A percentile compares a stretch with the other conserved stretches of the same genome.
Conservation (phyloP, 2,797 vertebrate species). For the Cyclopterus lumpus region DNA sequence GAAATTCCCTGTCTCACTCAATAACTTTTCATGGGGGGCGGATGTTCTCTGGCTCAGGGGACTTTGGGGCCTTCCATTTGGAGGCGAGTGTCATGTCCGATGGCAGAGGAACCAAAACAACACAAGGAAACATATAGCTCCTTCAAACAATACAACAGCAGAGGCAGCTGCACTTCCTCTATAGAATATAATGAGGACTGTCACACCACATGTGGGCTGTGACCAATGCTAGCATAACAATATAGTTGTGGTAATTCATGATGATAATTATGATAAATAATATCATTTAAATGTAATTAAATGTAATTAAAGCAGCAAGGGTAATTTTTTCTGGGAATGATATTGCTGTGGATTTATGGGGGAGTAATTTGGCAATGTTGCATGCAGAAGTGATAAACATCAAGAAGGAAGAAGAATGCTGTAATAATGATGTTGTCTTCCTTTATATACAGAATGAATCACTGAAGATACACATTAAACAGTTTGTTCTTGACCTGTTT, state of each 20-base stretch:
- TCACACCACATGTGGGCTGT: conserved; percentile 15
- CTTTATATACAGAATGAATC: not conserved
- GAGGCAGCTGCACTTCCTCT: conserved; percentile 54
- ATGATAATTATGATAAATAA: not conserved
- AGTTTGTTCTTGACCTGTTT: not conserved
- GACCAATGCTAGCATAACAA: not conserved
- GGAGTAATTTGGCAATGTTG: not conserved
- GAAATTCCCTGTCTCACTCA: not conserved
- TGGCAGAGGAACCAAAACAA: conserved; percentile 43
- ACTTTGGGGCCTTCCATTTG: not conserved
- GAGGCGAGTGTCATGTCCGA: conserved; percentile 20
- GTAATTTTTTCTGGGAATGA: not conserved
- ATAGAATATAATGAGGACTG: conserved; percentile 17
- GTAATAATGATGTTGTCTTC: not conserved
- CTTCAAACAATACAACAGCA: conserved; percentile 60
- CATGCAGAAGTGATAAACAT: not conserved
- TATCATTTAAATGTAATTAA: not conserved
- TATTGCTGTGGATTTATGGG: conserved; percentile 4
- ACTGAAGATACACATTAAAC: not conserved
- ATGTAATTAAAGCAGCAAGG: not conserved
- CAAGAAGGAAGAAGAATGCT: not conserved
- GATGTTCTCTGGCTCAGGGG: not conserved
- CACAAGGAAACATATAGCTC: conserved; percentile 52
- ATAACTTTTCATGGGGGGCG: conserved; percentile 1
- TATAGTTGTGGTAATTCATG: not conserved